A percentile compares a stretch with the other conserved stretches of the same genome.
phyloP scores from a whole-genome alignment of 2,888 invertebrate genomes.

The Drosophila pseudotalamancana region DNA sequence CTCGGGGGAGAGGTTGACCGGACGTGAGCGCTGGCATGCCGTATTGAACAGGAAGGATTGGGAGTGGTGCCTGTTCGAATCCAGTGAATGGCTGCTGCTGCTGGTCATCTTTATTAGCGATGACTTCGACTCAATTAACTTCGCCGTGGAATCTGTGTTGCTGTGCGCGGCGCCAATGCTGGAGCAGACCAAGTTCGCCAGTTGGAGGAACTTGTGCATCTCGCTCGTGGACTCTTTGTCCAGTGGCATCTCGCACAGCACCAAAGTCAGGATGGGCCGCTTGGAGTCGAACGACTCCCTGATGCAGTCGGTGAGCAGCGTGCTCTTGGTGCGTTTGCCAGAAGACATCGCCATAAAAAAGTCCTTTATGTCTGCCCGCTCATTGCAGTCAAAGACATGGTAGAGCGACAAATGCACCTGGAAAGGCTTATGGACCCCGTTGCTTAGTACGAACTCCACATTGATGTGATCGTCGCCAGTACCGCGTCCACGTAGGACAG shows the following conservation, averaged over 20 bases:
- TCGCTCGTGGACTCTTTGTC: constrained; percentile 26
- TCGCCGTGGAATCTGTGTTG: background rate
- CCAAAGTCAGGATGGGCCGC: constrained; percentile 38
- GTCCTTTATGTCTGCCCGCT: constrained; percentile 36
- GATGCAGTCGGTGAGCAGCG: constrained; percentile 65
- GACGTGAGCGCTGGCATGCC: constrained; percentile 1
- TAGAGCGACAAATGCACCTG: constrained; percentile 57
- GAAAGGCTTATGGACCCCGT: constrained; percentile 21
- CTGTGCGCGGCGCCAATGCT: constrained; percentile 11
- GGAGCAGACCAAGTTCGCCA: constrained; percentile 55
- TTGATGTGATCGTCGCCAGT: constrained; percentile 72
- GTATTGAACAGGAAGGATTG: background rate
- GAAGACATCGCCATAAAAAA: constrained; percentile 56
- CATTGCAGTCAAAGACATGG: constrained; percentile 51
- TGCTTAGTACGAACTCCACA: constrained; percentile 52
- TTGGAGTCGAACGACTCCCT: constrained; percentile 61
- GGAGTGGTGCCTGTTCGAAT: background rate
- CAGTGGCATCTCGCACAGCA: constrained; percentile 63
- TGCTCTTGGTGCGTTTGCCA: constrained; percentile 26
- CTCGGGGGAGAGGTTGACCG: constrained; percentile 28
- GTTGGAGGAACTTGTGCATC: constrained; percentile 56
- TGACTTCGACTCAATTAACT: background rate
- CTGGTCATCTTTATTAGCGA: background rate
- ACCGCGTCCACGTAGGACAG: constrained; percentile 33
- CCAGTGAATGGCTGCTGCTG: background rate